A percentile compares a stretch with the other conserved stretches of the same genome.
Conservation (phyloP, 2,113 vertebrate species). For the Todiramphus chloris region DNA sequence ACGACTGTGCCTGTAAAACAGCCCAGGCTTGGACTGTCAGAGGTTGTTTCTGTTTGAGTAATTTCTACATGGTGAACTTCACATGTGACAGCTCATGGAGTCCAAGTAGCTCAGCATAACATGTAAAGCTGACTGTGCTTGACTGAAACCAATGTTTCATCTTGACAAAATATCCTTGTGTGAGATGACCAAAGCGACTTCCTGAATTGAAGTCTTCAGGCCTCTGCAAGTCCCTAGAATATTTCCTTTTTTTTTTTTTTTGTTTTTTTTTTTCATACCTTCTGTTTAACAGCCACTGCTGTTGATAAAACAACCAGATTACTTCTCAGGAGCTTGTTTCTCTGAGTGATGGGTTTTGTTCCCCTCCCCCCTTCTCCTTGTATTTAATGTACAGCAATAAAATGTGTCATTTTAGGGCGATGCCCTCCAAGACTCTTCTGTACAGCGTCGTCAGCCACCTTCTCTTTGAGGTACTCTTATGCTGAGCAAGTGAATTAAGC, state of each 20-base stretch:
- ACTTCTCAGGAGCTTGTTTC: not conserved
- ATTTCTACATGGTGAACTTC: not conserved
- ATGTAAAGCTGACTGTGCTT: not conserved
- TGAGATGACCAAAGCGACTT: not conserved
- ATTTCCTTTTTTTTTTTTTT: not conserved
- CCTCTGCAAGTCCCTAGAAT: not conserved
- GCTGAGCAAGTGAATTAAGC: not conserved
- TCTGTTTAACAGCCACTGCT: not conserved
- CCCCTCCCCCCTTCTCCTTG: not conserved
- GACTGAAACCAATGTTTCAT: not conserved
- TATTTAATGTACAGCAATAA: not conserved
- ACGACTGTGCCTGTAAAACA: rapidly evolving
- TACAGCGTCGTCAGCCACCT: not conserved
- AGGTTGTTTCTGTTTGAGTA: not conserved
- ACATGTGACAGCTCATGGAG: rapidly evolving
- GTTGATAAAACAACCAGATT: not conserved
- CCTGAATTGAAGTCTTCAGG: not conserved
- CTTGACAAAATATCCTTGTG: not conserved
- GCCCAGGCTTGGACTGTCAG: not conserved
- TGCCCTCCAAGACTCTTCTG: not conserved
- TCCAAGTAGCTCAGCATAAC: not conserved
- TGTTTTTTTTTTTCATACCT: not conserved
- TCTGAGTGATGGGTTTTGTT: not conserved
- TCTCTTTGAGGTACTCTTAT: too few species aligned
- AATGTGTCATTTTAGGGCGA: not conserved